These are phyloP conservation scores for Adelosebastes latens DNA, from an alignment of 2,797 vertebrate species.

Conservation along the genomic window DNA sequence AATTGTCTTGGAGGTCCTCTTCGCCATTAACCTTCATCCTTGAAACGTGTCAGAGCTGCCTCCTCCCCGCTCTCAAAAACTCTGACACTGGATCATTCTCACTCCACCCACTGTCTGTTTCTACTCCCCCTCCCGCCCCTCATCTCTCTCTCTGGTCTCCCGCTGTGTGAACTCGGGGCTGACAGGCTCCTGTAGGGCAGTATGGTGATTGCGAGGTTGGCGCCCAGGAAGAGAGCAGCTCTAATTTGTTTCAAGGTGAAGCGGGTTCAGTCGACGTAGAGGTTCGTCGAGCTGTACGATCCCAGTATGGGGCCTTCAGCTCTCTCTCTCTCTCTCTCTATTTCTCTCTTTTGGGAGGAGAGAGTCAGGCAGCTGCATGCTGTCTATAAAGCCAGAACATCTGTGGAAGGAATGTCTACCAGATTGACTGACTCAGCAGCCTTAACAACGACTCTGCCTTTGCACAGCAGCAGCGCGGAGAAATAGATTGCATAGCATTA, in stretches of 20 bases:
- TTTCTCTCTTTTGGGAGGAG: constrained; percentile 18
- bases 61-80: constrained; percentile 40
- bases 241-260: constrained; percentile 80
- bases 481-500: constrained; percentile 1
- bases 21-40: constrained; percentile 69
- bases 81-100: constrained; percentile 52
- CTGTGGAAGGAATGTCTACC: constrained; percentile 63
- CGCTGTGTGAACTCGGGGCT: constrained; percentile 61
- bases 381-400: constrained; percentile 69
- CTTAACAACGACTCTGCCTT: constrained; percentile 29
- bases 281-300: constrained; percentile 40
- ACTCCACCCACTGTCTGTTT: constrained; percentile 51
- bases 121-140: constrained; percentile 38
- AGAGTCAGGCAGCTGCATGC: constrained; percentile 48
- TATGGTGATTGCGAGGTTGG: constrained; percentile 50
- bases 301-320: constrained; percentile 41
- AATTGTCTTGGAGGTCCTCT: constrained; percentile 59
- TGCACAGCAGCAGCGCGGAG: constrained; percentile 6
- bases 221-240: constrained; percentile 50
- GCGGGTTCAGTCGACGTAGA: constrained; percentile 44
- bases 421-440: constrained; percentile 65
- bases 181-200: constrained; percentile 67
- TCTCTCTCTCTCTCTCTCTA: background rate
- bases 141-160: constrained; percentile 49
- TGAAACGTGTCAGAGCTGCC: constrained; percentile 56